A percentile compares a stretch with the other conserved stretches of the same genome.
Evolutionary conservation across 2,113 vertebrate genomes (phyloP).

Genomic region (Conger conger): DNA sequence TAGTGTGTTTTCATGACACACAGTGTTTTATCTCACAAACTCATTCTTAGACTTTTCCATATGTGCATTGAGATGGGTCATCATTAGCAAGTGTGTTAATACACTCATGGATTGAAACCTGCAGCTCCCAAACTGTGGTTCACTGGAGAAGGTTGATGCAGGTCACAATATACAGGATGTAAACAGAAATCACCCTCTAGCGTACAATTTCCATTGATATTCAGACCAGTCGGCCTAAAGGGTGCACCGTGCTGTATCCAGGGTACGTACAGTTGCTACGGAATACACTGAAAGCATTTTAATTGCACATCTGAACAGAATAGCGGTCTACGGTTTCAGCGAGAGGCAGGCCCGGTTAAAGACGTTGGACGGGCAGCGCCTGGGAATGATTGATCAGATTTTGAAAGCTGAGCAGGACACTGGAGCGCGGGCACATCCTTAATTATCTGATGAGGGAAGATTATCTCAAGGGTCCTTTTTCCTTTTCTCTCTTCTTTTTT

Average conservation of each 20-base stretch:
- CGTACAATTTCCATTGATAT: not conserved
- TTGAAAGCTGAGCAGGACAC: slow-evolving; percentile 56
- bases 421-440: slow-evolving; percentile 48
- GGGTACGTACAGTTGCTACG: not conserved
- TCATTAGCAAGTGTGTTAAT: not conserved
- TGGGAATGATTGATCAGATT: slow-evolving; percentile 47
- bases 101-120: not conserved
- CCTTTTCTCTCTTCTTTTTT: slow-evolving; percentile 44
- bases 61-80: no score
- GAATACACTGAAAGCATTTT: not conserved
- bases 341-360: not conserved
- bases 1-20: no score
- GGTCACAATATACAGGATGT: not conserved
- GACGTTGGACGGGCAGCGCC: not conserved
- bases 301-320: not conserved
- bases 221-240: not conserved
- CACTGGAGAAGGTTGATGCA: not conserved
- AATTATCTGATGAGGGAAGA: slow-evolving; percentile 52
- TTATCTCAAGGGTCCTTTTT: slow-evolving; percentile 53
- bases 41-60: no score
- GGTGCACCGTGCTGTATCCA: not conserved
- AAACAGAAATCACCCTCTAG: not conserved
- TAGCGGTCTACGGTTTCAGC: not conserved
- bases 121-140: not conserved
- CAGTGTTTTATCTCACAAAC: no score